Conservation (phyloP, 2,113 vertebrate species). For the Poeciliopsis prolifica region DNA sequence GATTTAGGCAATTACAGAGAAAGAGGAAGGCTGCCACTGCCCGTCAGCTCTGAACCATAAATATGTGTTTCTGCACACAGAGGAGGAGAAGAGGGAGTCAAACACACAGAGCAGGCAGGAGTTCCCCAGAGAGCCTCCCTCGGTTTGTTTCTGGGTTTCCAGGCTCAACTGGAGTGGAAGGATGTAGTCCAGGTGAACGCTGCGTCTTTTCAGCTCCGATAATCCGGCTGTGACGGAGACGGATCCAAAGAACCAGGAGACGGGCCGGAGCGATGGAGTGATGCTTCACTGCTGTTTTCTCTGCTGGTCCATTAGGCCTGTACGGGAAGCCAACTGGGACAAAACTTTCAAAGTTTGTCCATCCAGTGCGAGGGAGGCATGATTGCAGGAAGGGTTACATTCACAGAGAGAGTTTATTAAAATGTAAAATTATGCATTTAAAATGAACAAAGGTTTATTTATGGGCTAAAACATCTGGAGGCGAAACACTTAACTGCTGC, state of each 20-base stretch:
- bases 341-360: neutral
- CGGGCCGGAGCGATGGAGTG: slow-evolving; percentile 9
- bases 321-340: neutral
- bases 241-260: slow-evolving; percentile 5
- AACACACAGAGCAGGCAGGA: neutral
- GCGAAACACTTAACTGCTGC: too few species aligned
- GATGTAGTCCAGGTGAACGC: slow-evolving; percentile 22
- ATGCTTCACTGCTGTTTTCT: slow-evolving; percentile 14
- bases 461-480: too few species aligned
- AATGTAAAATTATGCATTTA: neutral
- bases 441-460: neutral
- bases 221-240: slow-evolving; percentile 2
- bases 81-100: neutral
- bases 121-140: slow-evolving; percentile 12
- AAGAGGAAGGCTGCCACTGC: slow-evolving; percentile 1
- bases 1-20: slow-evolving; percentile 35
- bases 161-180: slow-evolving; percentile 24
- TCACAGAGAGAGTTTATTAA: neutral
- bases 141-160: slow-evolving; percentile 15
- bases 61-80: slow-evolving; percentile 4
- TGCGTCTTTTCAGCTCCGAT: slow-evolving; percentile 17
- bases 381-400: neutral
- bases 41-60: slow-evolving; percentile 21
- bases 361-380: neutral
- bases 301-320: neutral